Percentiles rank a stretch among this genome's conserved stretches.
Evolutionary conservation across 2,797 vertebrate species (phyloP).

Genomic region (Selene dorsalis): DNA sequence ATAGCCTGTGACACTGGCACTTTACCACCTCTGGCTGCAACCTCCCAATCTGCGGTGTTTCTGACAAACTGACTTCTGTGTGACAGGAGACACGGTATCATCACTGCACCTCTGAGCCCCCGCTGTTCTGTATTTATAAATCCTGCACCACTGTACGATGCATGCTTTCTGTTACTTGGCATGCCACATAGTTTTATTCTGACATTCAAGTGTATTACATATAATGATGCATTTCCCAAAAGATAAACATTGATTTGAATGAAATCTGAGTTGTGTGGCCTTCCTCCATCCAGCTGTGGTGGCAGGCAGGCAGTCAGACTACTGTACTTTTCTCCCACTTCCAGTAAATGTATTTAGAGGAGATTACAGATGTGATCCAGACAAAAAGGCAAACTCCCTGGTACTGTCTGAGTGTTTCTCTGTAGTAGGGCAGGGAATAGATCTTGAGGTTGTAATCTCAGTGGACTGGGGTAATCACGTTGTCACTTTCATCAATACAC

Average conservation of each 20-base stretch:
- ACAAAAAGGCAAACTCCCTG: constrained; percentile 75
- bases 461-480: constrained; percentile 38
- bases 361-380: constrained; percentile 81
- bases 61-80: constrained; percentile 61
- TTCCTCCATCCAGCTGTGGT: constrained; percentile 75
- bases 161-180: constrained; percentile 43
- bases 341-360: constrained; percentile 82
- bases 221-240: constrained; percentile 82
- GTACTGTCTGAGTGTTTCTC: constrained; percentile 69
- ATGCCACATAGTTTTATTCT: constrained; percentile 78
- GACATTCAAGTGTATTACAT: constrained; percentile 76
- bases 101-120: constrained; percentile 57
- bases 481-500: constrained; percentile 39
- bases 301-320: constrained; percentile 74
- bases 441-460: constrained; percentile 50
- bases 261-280: constrained; percentile 79
- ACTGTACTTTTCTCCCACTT: constrained; percentile 80
- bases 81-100: constrained; percentile 61
- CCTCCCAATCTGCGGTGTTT: constrained; percentile 69
- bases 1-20: constrained; percentile 58
- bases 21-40: constrained; percentile 51
- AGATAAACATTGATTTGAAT: constrained; percentile 83
- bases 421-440: constrained; percentile 54
- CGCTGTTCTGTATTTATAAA: constrained; percentile 71
- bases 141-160: constrained; percentile 47